Percentiles rank a stretch among this genome's conserved stretches.
These are phyloP conservation scores for Penaeus chinensis DNA, from an alignment of 1,140 invertebrate genomes.

Conservation along the genomic window DNA sequence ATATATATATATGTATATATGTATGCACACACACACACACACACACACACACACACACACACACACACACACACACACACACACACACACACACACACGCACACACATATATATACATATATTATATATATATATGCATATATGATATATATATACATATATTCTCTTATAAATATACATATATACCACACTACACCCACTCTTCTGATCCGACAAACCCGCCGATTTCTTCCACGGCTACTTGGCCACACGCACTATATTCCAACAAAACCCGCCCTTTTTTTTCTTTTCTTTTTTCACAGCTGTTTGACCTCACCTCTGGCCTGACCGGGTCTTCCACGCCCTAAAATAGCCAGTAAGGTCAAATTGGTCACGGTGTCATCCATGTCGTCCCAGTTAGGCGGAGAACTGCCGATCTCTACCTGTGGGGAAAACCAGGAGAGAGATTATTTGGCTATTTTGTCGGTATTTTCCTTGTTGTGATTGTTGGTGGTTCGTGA, in stretches of 20 bases:
- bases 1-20: neutral
- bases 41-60: neutral
- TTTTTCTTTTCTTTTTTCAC: too few relatives aligned
- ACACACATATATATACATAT: neutral
- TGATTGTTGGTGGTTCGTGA: neutral
- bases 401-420: too few relatives aligned
- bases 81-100: neutral
- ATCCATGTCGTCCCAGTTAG: too few relatives aligned
- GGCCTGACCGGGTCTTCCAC: too few relatives aligned
- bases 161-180: neutral
- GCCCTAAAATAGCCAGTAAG: too few relatives aligned
- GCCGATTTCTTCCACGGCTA: too few relatives aligned
- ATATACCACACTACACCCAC: neutral
- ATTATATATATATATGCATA: conserved; percentile 10
- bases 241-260: too few relatives aligned
- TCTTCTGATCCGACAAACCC: too few relatives aligned
- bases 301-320: too few relatives aligned
- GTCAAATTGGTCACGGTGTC: too few relatives aligned
- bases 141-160: conserved; percentile 19
- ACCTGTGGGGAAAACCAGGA: too few relatives aligned
- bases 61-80: neutral
- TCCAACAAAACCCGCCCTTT: too few relatives aligned
- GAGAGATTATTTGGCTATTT: neutral
- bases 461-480: neutral
- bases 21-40: neutral